phyloP scores from a whole-genome alignment of 1,140 invertebrate species.

The Tetramorium alpestre region DNA sequence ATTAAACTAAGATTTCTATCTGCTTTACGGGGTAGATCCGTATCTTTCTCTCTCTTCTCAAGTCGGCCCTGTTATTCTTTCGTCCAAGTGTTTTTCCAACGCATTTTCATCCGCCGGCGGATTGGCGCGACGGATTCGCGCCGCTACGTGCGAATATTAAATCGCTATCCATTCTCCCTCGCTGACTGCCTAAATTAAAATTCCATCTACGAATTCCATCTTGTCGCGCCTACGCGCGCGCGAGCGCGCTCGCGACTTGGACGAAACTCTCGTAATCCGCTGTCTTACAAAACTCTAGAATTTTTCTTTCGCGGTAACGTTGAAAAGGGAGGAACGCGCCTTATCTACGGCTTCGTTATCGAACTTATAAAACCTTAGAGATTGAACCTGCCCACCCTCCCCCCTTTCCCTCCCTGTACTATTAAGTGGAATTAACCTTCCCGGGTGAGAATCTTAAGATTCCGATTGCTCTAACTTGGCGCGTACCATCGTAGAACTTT shows the following conservation, averaged over 20 bases:
- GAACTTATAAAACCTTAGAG: constrained; percentile 57
- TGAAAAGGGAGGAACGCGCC: background rate
- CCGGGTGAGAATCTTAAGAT: constrained; percentile 58
- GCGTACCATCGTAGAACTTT: constrained; percentile 38
- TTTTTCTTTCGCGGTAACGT: constrained; percentile 3
- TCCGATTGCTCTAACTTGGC: constrained; percentile 56
- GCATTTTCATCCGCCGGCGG: background rate
- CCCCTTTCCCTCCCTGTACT: background rate
- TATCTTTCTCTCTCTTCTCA: background rate
- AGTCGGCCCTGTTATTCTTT: background rate
- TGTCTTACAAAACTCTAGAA: background rate
- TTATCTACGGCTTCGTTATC: constrained; percentile 43
- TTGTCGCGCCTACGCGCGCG: background rate
- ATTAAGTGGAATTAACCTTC: constrained; percentile 60
- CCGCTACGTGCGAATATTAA: constrained; percentile 35
- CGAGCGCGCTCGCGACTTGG: background rate
- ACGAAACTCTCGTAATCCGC: constrained; percentile 7
- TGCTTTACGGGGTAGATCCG: background rate
- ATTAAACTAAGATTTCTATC: constrained; percentile 46
- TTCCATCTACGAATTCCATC: constrained; percentile 27
- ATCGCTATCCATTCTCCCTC: constrained; percentile 21
- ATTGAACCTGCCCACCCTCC: constrained; percentile 8
- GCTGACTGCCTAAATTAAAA: constrained; percentile 24
- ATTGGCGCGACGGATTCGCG: background rate
- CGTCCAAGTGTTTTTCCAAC: constrained; percentile 24